Percentiles rank a stretch among this genome's conserved stretches.
Conservation (phyloP, 1,140 invertebrate genomes). For the Physella acuta region DNA sequence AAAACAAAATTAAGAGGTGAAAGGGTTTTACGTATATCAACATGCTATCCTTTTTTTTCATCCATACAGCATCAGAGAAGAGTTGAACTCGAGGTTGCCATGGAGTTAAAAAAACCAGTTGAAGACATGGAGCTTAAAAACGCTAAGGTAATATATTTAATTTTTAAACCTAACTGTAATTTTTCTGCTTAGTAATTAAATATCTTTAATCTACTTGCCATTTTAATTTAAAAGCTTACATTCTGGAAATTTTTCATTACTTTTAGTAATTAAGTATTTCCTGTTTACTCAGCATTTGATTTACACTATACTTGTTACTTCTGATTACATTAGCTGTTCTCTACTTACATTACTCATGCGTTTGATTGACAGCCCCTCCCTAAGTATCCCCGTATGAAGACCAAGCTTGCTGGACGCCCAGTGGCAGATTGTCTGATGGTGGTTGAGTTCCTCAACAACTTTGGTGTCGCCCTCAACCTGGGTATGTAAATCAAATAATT, state of each 20-base stretch:
- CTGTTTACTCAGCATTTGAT: too few relatives aligned
- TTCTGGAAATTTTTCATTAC: too few relatives aligned
- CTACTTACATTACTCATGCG: too few relatives aligned
- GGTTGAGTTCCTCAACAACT: conserved; percentile 93
- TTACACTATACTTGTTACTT: too few relatives aligned
- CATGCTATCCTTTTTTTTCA: conserved; percentile 4
- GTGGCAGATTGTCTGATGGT: conserved; percentile 91
- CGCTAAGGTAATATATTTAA: conserved; percentile 41
- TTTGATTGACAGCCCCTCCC: conserved; percentile 63
- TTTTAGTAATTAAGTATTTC: too few relatives aligned
- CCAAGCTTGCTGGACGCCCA: conserved; percentile 80
- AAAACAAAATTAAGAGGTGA: neutral
- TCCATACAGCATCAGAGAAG: conserved; percentile 70
- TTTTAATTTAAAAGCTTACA: too few relatives aligned
- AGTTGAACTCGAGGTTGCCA: conserved; percentile 80
- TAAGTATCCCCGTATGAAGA: conserved; percentile 74
- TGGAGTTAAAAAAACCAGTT: conserved; percentile 83
- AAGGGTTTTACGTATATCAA: too few relatives aligned
- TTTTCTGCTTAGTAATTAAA: too few relatives aligned
- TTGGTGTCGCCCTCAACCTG: conserved; percentile 89
- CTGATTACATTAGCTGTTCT: too few relatives aligned
- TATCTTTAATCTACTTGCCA: too few relatives aligned
- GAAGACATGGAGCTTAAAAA: conserved; percentile 62
- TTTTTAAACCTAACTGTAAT: neutral
- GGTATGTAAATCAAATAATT: conserved; percentile 66